Evolutionary conservation across 2,113 vertebrate species (phyloP).

Genomic region (Nerophis ophidion): DNA sequence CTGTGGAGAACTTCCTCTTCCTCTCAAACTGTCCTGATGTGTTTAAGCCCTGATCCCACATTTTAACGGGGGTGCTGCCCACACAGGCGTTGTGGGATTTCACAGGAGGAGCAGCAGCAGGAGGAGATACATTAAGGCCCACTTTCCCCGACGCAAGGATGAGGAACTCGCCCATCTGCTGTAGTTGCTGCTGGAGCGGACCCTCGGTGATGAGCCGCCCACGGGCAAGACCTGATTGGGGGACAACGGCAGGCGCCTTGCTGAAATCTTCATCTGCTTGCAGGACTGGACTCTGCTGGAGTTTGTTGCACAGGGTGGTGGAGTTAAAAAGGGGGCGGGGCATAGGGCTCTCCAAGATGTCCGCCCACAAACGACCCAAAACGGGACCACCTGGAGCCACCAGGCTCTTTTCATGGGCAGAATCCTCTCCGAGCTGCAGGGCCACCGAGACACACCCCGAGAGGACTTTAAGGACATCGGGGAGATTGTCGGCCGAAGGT

Average conservation of each 20-base stretch:
- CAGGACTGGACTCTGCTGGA: not conserved
- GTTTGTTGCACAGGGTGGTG: conserved; percentile 43
- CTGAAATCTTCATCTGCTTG: conserved; percentile 4
- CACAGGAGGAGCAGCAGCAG: conserved; percentile 13
- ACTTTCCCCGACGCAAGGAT: conserved; percentile 59
- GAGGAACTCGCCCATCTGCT: conserved; percentile 71
- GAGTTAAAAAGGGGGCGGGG: conserved; percentile 66
- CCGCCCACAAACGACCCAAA: conserved; percentile 33
- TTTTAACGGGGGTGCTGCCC: conserved; percentile 49
- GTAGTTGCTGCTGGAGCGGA: conserved; percentile 69
- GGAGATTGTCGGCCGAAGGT: conserved; percentile 6
- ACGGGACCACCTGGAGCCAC: conserved; percentile 4
- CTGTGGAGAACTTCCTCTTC: conserved; percentile 49
- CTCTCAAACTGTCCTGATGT: conserved; percentile 67
- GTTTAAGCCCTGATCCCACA: conserved; percentile 57
- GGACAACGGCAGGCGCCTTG: not conserved
- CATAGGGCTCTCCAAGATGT: conserved; percentile 59
- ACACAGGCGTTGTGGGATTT: conserved; percentile 47
- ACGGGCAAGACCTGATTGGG: conserved; percentile 5
- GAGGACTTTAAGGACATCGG: conserved; percentile 33
- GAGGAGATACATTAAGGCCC: not conserved
- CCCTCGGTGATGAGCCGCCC: conserved; percentile 35
- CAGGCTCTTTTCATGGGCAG: conserved; percentile 23
- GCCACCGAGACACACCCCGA: conserved; percentile 34
- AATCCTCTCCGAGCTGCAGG: conserved; percentile 30